A percentile compares a stretch with the other conserved stretches of the same genome.
Evolutionary conservation across 92 coral and sea anemone genomes (phyloP).

Genomic region (Phymanthus crucifer): DNA sequence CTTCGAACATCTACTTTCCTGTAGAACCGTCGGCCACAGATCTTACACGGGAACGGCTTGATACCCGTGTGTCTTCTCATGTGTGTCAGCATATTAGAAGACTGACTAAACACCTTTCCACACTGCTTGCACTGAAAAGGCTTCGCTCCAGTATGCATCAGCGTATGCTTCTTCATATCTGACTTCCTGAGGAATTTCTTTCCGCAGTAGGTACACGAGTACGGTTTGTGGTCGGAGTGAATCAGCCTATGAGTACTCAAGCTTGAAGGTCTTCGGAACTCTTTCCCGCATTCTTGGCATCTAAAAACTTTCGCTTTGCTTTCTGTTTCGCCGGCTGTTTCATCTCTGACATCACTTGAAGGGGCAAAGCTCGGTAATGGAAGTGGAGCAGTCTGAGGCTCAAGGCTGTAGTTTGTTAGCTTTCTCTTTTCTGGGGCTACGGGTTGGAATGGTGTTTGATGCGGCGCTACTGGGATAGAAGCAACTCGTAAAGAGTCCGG

Average conservation of each 20-base stretch:
- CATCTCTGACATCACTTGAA: slow-evolving; percentile 13
- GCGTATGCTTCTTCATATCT: slow-evolving; percentile 87
- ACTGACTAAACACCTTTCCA: slow-evolving; percentile 87
- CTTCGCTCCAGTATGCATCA: slow-evolving; percentile 90
- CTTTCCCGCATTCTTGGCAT: slow-evolving; percentile 85
- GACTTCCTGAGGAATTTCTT: slow-evolving; percentile 87
- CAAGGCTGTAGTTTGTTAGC: slow-evolving; percentile 15
- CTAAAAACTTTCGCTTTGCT: slow-evolving; percentile 60
- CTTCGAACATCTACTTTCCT: slow-evolving; percentile 86
- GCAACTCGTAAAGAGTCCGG: background rate
- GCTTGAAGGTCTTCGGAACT: slow-evolving; percentile 86
- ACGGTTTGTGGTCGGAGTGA: slow-evolving; percentile 89
- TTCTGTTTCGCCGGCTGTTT: slow-evolving; percentile 17
- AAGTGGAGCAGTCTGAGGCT: slow-evolving; percentile 1
- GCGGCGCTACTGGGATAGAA: background rate
- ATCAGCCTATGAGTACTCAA: slow-evolving; percentile 83
- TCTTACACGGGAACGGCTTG: slow-evolving; percentile 82
- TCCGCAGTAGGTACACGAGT: slow-evolving; percentile 75
- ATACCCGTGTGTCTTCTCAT: slow-evolving; percentile 87
- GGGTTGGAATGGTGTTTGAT: slow-evolving; percentile 1
- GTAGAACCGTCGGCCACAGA: slow-evolving; percentile 81
- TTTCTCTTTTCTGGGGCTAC: slow-evolving; percentile 7
- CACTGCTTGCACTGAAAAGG: slow-evolving; percentile 90
- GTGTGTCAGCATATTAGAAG: slow-evolving; percentile 85
- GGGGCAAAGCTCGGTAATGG: background rate